Conservation (phyloP, 2,888 invertebrate species). For the Drosophila heteroneura region DNA sequence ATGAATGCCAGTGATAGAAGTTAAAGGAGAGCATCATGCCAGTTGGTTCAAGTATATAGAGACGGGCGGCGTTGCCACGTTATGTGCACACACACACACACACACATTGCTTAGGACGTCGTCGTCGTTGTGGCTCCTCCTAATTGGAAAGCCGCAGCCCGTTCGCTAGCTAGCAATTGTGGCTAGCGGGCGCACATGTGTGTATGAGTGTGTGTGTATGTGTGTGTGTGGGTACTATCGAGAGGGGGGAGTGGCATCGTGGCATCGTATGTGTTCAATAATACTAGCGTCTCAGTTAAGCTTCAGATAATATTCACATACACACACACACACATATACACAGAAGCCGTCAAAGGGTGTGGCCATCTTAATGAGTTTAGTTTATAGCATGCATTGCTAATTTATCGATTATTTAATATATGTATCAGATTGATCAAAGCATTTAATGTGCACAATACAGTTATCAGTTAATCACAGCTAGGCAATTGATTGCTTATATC, state of each 20-base stretch:
- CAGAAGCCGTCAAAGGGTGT: constrained; percentile 38
- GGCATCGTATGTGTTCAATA: constrained; percentile 75
- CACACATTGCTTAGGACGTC: constrained; percentile 62
- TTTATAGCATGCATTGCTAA: not conserved
- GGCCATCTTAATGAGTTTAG: constrained; percentile 32
- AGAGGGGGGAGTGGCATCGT: constrained; percentile 23
- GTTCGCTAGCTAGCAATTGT: constrained; percentile 69
- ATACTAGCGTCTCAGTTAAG: constrained; percentile 43
- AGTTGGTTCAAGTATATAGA: constrained; percentile 46
- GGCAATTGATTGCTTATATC: not conserved
- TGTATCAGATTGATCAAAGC: not conserved
- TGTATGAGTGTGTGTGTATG: constrained; percentile 7
- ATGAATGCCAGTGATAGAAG: not conserved
- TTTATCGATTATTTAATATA: constrained; percentile 14
- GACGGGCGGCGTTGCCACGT: constrained; percentile 37
- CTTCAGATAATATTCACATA: constrained; percentile 11
- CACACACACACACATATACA: not conserved
- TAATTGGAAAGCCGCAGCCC: constrained; percentile 78
- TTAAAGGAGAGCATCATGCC: constrained; percentile 7
- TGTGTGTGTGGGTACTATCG: not conserved
- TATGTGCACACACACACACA: constrained; percentile 47
- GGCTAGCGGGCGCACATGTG: constrained; percentile 43
- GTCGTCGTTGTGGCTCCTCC: constrained; percentile 78
- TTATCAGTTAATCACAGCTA: not conserved
- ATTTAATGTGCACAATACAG: not conserved